A percentile compares a stretch with the other conserved stretches of the same genome.
These are phyloP conservation scores for Chymomyza amoena DNA, from an alignment of 2,888 invertebrate genomes.

Conservation along the genomic window DNA sequence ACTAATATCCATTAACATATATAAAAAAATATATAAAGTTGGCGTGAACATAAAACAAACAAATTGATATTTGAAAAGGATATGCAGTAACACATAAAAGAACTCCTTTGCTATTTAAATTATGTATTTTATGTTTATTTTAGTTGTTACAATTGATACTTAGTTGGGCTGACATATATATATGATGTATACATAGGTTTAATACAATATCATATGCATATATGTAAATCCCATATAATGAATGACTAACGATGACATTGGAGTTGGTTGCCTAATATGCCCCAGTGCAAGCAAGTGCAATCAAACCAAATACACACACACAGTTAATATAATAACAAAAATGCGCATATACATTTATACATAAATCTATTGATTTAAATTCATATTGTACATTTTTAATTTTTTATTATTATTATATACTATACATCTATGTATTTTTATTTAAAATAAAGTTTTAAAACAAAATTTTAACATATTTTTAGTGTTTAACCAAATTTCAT, in stretches of 20 bases:
- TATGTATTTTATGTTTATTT: constrained; percentile 62
- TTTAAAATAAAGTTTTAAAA: constrained; percentile 70
- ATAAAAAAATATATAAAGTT: not conserved
- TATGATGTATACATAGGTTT: constrained; percentile 17
- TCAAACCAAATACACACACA: constrained; percentile 16
- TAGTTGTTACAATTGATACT: constrained; percentile 53
- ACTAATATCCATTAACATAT: constrained; percentile 66
- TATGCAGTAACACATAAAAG: constrained; percentile 14
- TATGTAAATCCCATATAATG: not conserved
- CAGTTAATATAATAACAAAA: constrained; percentile 30
- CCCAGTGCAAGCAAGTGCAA: not conserved
- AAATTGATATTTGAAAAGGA: constrained; percentile 53
- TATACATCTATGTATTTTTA: constrained; percentile 54
- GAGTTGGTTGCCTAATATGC: not conserved
- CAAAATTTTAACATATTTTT: constrained; percentile 9
- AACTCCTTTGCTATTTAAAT: constrained; percentile 55
- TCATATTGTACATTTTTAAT: constrained; percentile 67
- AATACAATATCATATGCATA: not conserved
- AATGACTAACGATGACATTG: not conserved
- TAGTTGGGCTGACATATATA: constrained; percentile 22
- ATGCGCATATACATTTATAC: constrained; percentile 45
- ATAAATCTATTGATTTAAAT: constrained; percentile 65
- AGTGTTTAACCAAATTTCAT: not conserved
- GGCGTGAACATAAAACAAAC: not conserved
- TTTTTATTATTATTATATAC: constrained; percentile 60